Evolutionary conservation across 2,888 invertebrate genomes (phyloP).

Genomic region (Leptura quadrifasciata): DNA sequence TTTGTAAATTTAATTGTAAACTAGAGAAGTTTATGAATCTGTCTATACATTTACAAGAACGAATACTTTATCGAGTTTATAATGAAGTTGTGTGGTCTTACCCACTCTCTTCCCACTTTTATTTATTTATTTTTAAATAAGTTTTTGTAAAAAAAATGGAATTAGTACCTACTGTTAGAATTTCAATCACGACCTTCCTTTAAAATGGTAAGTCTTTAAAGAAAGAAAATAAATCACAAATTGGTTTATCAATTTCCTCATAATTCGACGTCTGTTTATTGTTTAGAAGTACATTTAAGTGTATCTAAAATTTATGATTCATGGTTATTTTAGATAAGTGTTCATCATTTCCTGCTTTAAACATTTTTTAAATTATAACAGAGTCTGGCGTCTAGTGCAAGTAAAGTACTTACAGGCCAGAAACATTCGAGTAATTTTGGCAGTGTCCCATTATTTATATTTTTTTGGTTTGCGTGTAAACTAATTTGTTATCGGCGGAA

Average conservation of each 20-base stretch:
- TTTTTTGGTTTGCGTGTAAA: too few species aligned
- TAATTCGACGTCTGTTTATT: not conserved
- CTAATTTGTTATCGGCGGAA: too few species aligned
- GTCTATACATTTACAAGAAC: not conserved
- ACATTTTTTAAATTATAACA: not conserved
- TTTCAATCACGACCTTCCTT: not conserved
- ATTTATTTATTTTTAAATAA: not conserved
- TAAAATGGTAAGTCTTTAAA: not conserved
- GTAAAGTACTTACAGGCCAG: not conserved
- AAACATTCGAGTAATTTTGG: not conserved
- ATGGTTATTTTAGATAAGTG: slow-evolving; percentile 21
- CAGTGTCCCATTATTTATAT: too few species aligned
- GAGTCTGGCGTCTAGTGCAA: not conserved
- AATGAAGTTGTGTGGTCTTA: not conserved
- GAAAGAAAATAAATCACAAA: not conserved
- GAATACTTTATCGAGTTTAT: not conserved
- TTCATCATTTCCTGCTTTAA: slow-evolving; percentile 22
- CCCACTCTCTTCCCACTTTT: not conserved
- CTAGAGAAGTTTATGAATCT: not conserved
- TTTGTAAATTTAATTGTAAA: not conserved
- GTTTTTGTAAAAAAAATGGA: not conserved
- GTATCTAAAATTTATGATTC: slow-evolving; percentile 20
- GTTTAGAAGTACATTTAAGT: not conserved
- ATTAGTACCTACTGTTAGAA: not conserved
- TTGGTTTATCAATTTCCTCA: not conserved